Percentiles rank a stretch among this genome's conserved stretches.
phyloP scores from a whole-genome alignment of 2,888 invertebrate genomes.

The Loripinus fragilis region DNA sequence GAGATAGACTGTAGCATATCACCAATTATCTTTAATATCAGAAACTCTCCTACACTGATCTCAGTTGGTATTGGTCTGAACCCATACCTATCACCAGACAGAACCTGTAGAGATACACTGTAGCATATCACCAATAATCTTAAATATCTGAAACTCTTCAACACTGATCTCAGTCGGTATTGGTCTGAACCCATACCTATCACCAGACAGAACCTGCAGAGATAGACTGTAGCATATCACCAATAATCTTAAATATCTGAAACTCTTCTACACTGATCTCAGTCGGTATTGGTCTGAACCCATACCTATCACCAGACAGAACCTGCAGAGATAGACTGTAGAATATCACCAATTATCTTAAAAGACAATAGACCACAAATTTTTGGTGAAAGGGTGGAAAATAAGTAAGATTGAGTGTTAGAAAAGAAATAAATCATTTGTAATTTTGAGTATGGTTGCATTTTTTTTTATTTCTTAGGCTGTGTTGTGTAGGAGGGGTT shows the following conservation, averaged over 20 bases:
- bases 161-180: conserved; percentile 71
- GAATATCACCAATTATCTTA: too few relatives aligned
- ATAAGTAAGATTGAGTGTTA: too few relatives aligned
- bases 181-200: conserved; percentile 80
- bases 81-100: conserved; percentile 80
- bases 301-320: conserved; percentile 79
- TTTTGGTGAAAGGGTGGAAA: too few relatives aligned
- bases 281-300: conserved; percentile 77
- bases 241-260: conserved; percentile 61
- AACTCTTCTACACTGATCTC: conserved; percentile 70
- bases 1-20: too few relatives aligned
- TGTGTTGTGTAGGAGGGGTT: too few relatives aligned
- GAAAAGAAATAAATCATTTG: too few relatives aligned
- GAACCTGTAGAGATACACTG: conserved; percentile 47
- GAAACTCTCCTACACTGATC: conserved; percentile 70
- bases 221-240: too few relatives aligned
- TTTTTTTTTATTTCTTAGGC: too few relatives aligned
- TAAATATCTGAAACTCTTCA: conserved; percentile 70
- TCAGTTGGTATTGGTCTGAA: conserved; percentile 76
- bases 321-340: too few relatives aligned
- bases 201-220: conserved; percentile 69
- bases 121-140: too few relatives aligned
- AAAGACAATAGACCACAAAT: too few relatives aligned
- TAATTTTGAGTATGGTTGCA: too few relatives aligned
- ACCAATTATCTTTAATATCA: conserved; percentile 60